These are phyloP conservation scores for Junonia oenone DNA, from an alignment of 2,888 invertebrate species.

Conservation along the genomic window DNA sequence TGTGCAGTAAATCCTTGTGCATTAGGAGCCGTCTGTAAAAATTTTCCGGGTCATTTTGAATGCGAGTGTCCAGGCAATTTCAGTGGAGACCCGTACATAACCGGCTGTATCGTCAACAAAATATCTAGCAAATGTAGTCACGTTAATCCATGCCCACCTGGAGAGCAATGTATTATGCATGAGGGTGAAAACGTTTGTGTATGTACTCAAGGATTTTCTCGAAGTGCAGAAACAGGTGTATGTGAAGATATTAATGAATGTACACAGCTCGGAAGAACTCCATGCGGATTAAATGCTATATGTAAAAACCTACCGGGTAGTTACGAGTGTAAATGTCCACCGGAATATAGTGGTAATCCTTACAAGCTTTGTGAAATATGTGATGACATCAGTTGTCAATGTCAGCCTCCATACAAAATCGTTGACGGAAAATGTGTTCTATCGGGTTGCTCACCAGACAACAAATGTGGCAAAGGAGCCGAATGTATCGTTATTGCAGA, in stretches of 20 bases:
- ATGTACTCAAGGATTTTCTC: slow-evolving; percentile 91
- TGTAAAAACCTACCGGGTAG: slow-evolving; percentile 96
- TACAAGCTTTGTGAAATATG: slow-evolving; percentile 92
- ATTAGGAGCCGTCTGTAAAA: slow-evolving; percentile 91
- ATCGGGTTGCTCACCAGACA: slow-evolving; percentile 89
- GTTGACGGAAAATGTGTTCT: slow-evolving; percentile 91
- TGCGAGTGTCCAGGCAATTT: slow-evolving; percentile 93
- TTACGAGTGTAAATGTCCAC: slow-evolving; percentile 94
- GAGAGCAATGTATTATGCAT: slow-evolving; percentile 91
- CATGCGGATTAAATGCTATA: slow-evolving; percentile 92
- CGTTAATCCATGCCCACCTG: slow-evolving; percentile 87
- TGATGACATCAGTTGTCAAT: slow-evolving; percentile 89
- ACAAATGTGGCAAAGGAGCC: slow-evolving; percentile 90
- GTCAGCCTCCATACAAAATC: slow-evolving; percentile 92
- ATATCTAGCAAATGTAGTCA: slow-evolving; percentile 86
- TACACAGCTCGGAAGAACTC: slow-evolving; percentile 85
- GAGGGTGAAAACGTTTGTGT: slow-evolving; percentile 91
- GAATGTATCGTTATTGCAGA: slow-evolving; percentile 94
- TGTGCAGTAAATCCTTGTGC: slow-evolving; percentile 90
- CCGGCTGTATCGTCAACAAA: slow-evolving; percentile 84
- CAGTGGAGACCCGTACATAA: slow-evolving; percentile 88
- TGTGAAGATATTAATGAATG: slow-evolving; percentile 94
- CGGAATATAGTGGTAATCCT: slow-evolving; percentile 93
- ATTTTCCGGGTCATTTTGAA: slow-evolving; percentile 90
- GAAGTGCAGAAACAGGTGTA: slow-evolving; percentile 85